Percentiles rank a stretch among this genome's conserved stretches.
Evolutionary conservation across 1,140 invertebrate species (phyloP).

Genomic region (Pseudobourletiella spinata): DNA sequence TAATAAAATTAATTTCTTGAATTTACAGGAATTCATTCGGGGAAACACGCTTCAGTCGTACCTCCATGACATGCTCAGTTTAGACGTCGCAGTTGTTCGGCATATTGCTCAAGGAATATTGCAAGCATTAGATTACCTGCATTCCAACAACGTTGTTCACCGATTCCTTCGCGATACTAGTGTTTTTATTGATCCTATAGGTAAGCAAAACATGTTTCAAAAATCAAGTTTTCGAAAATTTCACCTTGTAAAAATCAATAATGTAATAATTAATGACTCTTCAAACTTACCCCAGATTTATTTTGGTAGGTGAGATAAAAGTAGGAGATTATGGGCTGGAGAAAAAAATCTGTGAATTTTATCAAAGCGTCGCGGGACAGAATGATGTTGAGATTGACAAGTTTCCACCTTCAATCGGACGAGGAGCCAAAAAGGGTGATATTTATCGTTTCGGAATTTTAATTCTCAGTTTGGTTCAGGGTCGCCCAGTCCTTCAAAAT

Average conservation of each 20-base stretch:
- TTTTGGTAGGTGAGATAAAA: conserved; percentile 44
- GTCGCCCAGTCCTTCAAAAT: conserved; percentile 43
- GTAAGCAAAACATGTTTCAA: conserved; percentile 22
- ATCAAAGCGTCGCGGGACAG: conserved; percentile 29
- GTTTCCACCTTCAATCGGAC: conserved; percentile 48
- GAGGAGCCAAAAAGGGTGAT: conserved; percentile 61
- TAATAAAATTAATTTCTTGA: too few species aligned
- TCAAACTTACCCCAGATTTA: too few species aligned
- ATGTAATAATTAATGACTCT: too few species aligned
- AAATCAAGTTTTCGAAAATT: too few species aligned
- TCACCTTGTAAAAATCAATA: too few species aligned
- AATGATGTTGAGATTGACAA: conserved; percentile 37
- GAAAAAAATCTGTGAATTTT: conserved; percentile 51
- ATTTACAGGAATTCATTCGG: conserved; percentile 59
- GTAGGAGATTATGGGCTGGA: conserved; percentile 64
- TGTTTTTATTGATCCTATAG: conserved; percentile 54
- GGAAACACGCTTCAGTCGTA: conserved; percentile 47
- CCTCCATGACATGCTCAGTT: conserved; percentile 47
- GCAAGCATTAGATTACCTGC: conserved; percentile 58
- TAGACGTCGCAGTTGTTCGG: conserved; percentile 52
- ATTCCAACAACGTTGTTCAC: conserved; percentile 67
- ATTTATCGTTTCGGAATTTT: conserved; percentile 58
- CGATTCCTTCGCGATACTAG: conserved; percentile 58
- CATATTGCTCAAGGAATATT: conserved; percentile 56
- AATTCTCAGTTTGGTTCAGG: conserved; percentile 49